Conservation (phyloP, 2,113 vertebrate species). For the Pogona vitticeps region DNA sequence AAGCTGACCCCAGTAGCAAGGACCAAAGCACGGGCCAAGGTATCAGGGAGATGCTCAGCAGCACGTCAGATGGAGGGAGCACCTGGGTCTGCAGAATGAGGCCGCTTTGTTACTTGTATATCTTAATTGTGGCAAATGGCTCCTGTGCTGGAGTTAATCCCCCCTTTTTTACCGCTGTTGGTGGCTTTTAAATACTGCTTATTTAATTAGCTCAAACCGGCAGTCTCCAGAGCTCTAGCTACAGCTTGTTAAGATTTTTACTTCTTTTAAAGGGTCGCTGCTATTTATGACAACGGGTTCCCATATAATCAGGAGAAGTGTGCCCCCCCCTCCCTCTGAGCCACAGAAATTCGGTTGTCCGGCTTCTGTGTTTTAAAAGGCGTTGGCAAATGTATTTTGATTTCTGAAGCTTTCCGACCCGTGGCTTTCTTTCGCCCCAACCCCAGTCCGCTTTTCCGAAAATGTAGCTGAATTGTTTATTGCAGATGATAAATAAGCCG, state of each 20-base stretch:
- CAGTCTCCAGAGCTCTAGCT: conserved; percentile 35
- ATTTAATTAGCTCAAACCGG: conserved; percentile 43
- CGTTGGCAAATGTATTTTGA: conserved; percentile 24
- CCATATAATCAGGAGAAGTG: conserved; percentile 55
- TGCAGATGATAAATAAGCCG: conserved; percentile 48
- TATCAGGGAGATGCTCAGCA: conserved; percentile 64
- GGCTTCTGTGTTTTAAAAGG: conserved; percentile 33
- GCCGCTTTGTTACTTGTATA: conserved; percentile 45
- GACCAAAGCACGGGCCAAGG: conserved; percentile 80
- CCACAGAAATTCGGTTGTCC: conserved; percentile 33
- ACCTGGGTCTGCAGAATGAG: not conserved
- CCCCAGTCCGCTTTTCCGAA: conserved; percentile 44
- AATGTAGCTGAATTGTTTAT: conserved; percentile 49
- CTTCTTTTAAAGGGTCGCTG: conserved; percentile 21
- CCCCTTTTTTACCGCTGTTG: conserved; percentile 23
- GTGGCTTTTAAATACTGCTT: conserved; percentile 25
- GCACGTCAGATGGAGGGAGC: not conserved
- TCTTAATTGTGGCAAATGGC: conserved; percentile 62
- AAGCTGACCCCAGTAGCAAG: conserved; percentile 66
- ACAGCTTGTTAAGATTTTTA: conserved; percentile 18
- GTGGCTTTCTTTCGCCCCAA: not conserved
- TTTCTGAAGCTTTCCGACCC: conserved; percentile 42
- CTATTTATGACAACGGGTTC: conserved; percentile 54
- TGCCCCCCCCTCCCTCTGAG: conserved; percentile 24
- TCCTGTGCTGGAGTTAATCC: conserved; percentile 29